Conservation (phyloP, 1,140 invertebrate species). For the Drosophila insularis region DNA sequence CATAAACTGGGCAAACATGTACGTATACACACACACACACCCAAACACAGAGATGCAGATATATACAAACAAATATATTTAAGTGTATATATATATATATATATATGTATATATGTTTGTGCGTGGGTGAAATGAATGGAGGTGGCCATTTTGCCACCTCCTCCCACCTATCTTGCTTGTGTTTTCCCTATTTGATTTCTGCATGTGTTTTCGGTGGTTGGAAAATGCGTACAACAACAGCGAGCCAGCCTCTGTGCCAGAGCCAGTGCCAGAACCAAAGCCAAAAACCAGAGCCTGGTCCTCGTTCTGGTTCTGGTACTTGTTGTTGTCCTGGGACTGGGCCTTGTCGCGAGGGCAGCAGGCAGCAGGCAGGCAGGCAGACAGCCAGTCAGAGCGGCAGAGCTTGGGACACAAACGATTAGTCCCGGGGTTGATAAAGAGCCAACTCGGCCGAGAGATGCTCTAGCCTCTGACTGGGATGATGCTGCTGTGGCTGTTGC, state of each 20-base stretch:
- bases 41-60: background rate
- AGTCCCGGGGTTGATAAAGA: conserved; percentile 46
- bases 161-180: background rate
- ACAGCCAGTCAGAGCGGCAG: background rate
- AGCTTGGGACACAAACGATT: conserved; percentile 32
- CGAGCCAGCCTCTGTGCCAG: background rate
- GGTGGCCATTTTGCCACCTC: background rate
- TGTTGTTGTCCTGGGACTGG: background rate
- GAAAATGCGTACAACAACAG: background rate
- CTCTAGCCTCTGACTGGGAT: background rate
- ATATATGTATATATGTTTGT: background rate
- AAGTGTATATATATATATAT: background rate
- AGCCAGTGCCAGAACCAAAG: background rate
- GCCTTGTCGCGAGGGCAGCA: background rate
- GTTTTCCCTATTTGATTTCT: conserved; percentile 3
- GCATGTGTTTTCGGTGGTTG: conserved; percentile 9
- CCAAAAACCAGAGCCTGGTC: background rate
- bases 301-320: background rate
- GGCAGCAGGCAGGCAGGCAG: background rate
- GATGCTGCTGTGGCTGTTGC: conserved; percentile 6
- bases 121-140: background rate
- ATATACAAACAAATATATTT: background rate
- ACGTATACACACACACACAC: background rate
- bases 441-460: conserved; percentile 18
- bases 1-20: background rate